phyloP scores from a whole-genome alignment of 2,113 vertebrate species.

The Actenoides lindsayi region DNA sequence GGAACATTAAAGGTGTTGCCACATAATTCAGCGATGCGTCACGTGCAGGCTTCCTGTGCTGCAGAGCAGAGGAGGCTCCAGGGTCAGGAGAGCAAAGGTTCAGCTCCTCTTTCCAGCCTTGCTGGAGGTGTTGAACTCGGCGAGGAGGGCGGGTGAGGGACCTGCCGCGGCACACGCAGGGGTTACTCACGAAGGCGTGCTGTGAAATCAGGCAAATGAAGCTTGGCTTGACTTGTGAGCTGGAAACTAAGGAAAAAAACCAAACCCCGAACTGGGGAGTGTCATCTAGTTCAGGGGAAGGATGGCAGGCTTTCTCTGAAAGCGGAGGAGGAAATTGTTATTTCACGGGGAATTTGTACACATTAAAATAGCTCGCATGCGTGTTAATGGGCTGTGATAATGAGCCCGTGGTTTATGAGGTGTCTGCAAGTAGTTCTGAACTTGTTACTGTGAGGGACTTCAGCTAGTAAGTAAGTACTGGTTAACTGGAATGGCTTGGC shows the following conservation, averaged over 20 bases:
- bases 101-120: not conserved
- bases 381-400: slow-evolving; percentile 13
- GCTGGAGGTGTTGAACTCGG: not conserved
- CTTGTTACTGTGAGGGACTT: not conserved
- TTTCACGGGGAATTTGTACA: slow-evolving; percentile 46
- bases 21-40: not conserved
- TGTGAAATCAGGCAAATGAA: not conserved
- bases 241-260: not conserved
- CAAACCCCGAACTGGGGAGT: not conserved
- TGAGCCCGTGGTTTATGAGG: not conserved
- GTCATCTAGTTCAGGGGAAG: not conserved
- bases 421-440: not conserved
- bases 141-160: not conserved
- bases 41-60: not conserved
- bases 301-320: not conserved
- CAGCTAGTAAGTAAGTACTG: not conserved
- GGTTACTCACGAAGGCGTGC: not conserved
- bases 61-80: not conserved
- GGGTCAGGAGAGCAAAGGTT: not conserved
- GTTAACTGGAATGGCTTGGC: not conserved
- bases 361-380: slow-evolving; percentile 42
- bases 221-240: not conserved
- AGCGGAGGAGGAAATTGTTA: slow-evolving; percentile 16
- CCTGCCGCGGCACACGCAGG: not conserved
- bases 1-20: not conserved